A percentile compares a stretch with the other conserved stretches of the same genome.
phyloP scores from a whole-genome alignment of 2,113 vertebrate species.

The Passer domesticus region DNA sequence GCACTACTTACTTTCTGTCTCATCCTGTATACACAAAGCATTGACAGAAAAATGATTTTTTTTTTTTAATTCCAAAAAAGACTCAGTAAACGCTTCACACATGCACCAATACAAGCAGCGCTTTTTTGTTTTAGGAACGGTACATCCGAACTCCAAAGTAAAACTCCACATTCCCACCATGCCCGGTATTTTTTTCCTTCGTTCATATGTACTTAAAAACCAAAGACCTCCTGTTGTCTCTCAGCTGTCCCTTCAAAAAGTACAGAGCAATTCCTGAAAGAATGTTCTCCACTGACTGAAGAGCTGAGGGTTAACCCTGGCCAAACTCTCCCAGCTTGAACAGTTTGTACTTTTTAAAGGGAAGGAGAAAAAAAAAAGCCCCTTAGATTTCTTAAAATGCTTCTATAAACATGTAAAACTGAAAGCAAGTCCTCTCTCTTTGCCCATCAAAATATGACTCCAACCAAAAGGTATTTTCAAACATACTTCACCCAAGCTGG shows the following conservation, averaged over 20 bases:
- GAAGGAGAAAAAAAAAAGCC: neutral
- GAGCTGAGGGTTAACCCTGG: neutral
- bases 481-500: conserved; percentile 31
- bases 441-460: conserved; percentile 42
- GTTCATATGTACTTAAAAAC: neutral
- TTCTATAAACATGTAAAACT: conserved; percentile 22
- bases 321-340: neutral
- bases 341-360: neutral
- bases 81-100: neutral
- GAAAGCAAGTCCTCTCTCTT: conserved; percentile 20
- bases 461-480: conserved; percentile 37
- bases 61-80: neutral
- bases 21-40: neutral
- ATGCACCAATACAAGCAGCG: neutral
- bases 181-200: neutral
- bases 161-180: neutral
- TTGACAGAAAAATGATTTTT: accelerated
- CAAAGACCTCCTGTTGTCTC: neutral
- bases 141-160: neutral
- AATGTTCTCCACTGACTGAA: neutral
- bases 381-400: neutral
- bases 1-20: neutral
- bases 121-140: neutral
- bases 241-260: conserved; percentile 65
- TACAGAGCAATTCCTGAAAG: neutral